Conservation (phyloP, 53 echinoderm and acorn worm genomes). For the Temnopleurus reevesii region DNA sequence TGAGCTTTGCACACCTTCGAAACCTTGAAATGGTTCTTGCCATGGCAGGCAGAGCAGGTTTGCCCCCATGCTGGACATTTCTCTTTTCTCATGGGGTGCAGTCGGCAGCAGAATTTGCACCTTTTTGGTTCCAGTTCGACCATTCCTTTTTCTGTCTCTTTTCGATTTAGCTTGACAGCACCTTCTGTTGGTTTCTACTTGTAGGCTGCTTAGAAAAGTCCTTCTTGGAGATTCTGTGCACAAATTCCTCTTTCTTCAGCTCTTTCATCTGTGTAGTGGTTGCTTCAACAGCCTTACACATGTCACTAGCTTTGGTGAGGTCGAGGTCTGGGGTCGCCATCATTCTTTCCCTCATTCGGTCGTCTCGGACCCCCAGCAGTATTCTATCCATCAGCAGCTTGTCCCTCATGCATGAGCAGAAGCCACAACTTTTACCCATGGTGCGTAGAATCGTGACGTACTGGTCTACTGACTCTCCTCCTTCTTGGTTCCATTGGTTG, state of each 20-base stretch:
- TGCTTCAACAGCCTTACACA: conserved; percentile 64
- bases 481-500: conserved; percentile 62
- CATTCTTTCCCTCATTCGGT: conserved; percentile 65
- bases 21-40: conserved; percentile 48
- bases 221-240: neutral
- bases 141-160: neutral
- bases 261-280: conserved; percentile 62
- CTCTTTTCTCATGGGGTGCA: conserved; percentile 53
- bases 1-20: neutral
- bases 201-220: too few relatives aligned
- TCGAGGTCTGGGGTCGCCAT: conserved; percentile 58
- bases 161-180: neutral
- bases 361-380: conserved; percentile 60
- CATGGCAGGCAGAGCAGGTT: conserved; percentile 57
- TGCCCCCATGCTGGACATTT: conserved; percentile 65
- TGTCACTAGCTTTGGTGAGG: conserved; percentile 55
- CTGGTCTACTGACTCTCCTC: conserved; percentile 61
- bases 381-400: conserved; percentile 51
- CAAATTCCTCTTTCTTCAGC: conserved; percentile 53
- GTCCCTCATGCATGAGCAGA: conserved; percentile 59
- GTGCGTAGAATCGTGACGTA: conserved; percentile 63
- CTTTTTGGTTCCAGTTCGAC: neutral
- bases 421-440: conserved; percentile 69
- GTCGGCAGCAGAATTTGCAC: conserved; percentile 56
- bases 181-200: neutral